phyloP scores from a whole-genome alignment of 1,140 invertebrate genomes.

The Ericerus pela region DNA sequence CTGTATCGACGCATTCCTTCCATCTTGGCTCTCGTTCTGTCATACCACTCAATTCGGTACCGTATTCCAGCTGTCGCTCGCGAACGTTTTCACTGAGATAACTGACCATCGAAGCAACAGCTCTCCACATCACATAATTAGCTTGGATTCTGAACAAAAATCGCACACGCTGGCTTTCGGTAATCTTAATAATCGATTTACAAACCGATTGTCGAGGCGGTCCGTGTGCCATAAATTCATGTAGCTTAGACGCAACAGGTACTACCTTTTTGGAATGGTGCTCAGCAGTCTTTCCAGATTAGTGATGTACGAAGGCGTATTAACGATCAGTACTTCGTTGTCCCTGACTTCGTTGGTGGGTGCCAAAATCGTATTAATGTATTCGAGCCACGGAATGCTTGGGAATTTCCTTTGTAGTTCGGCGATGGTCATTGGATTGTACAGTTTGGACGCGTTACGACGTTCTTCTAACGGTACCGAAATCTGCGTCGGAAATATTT shows the following conservation, averaged over 20 bases:
- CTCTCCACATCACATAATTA: slow-evolving; percentile 73
- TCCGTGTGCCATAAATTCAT: too few relatives aligned
- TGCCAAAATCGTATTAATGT: slow-evolving; percentile 59
- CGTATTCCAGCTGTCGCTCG: slow-evolving; percentile 53
- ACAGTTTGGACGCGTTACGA: slow-evolving; percentile 66
- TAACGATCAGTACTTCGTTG: slow-evolving; percentile 63
- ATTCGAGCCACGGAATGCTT: slow-evolving; percentile 61
- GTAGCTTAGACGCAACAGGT: too few relatives aligned
- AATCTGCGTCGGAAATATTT: too few relatives aligned
- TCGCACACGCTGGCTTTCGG: neutral
- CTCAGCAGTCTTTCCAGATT: slow-evolving; percentile 44
- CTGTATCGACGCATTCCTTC: slow-evolving; percentile 66
- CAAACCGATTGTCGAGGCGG: too few relatives aligned
- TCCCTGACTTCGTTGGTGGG: slow-evolving; percentile 40
- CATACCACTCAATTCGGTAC: slow-evolving; percentile 55
- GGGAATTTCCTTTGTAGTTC: slow-evolving; percentile 58
- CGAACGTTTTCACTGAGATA: slow-evolving; percentile 59
- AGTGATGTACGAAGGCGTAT: slow-evolving; percentile 57
- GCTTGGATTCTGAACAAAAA: slow-evolving; percentile 37
- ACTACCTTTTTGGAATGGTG: slow-evolving; percentile 40
- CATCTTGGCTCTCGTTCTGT: slow-evolving; percentile 58
- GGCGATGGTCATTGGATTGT: slow-evolving; percentile 72
- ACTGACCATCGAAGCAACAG: slow-evolving; percentile 50
- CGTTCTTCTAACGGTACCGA: neutral
- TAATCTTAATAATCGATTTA: neutral